Evolutionary conservation across 1,140 invertebrate genomes (phyloP).

Genomic region (Apolygus lucorum): DNA sequence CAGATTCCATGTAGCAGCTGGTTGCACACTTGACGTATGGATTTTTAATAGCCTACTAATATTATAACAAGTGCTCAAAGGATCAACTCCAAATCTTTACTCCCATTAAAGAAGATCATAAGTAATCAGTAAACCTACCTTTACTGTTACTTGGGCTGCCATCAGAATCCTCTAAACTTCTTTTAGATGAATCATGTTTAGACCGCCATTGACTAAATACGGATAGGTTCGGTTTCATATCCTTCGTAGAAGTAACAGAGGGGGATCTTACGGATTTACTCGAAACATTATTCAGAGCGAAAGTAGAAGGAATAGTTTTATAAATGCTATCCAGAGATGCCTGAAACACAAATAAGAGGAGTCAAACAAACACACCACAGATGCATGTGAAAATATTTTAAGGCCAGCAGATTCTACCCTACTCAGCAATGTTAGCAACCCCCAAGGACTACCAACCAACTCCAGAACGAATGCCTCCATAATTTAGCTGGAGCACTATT

Average conservation of each 20-base stretch:
- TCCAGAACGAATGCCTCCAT: too few species aligned
- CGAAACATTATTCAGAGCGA: constrained; percentile 40
- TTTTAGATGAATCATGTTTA: constrained; percentile 7
- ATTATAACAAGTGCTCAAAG: too few species aligned
- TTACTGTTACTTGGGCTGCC: constrained; percentile 4
- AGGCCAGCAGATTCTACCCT: not conserved
- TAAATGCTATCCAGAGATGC: constrained; percentile 56
- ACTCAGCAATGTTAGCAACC: not conserved
- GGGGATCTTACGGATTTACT: constrained; percentile 18
- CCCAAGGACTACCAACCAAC: too few species aligned
- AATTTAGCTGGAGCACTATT: too few species aligned
- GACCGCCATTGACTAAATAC: constrained; percentile 24
- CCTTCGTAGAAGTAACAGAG: not conserved
- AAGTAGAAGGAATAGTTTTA: constrained; percentile 55
- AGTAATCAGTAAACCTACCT: too few species aligned
- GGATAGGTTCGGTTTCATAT: not conserved
- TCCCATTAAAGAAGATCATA: too few species aligned
- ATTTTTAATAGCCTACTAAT: too few species aligned
- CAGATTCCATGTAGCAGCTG: too few species aligned
- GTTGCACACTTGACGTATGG: too few species aligned
- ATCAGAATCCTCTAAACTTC: constrained; percentile 9
- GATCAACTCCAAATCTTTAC: too few species aligned
- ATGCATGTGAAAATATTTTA: not conserved
- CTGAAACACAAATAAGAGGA: constrained; percentile 33
- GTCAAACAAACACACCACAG: too few species aligned